These are phyloP conservation scores for Choloepus didactylus DNA, from an alignment of 2,797 vertebrate genomes.

Conservation along the genomic window DNA sequence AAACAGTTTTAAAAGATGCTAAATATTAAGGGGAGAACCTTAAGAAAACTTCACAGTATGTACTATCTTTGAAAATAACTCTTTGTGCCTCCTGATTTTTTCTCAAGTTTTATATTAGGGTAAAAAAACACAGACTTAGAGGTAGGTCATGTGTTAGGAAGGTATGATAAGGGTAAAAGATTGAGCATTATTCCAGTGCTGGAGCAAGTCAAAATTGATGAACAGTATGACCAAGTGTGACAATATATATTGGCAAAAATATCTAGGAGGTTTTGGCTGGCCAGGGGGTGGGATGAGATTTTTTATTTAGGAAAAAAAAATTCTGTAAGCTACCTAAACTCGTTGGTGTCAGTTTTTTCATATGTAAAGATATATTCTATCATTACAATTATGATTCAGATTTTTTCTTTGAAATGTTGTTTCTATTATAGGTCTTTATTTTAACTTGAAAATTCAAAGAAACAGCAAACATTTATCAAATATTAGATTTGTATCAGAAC, in stretches of 20 bases:
- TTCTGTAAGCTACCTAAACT: slow-evolving; percentile 22
- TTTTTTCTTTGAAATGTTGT: slow-evolving; percentile 35
- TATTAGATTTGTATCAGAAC: background rate
- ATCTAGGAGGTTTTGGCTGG: background rate
- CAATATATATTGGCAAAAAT: background rate
- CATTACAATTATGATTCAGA: slow-evolving; percentile 15
- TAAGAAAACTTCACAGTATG: slow-evolving; percentile 26
- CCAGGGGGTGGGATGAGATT: background rate
- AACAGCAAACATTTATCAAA: slow-evolving; percentile 11
- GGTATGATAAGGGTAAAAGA: background rate
- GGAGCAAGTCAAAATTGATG: background rate
- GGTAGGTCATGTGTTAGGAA: background rate
- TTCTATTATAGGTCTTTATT: slow-evolving; percentile 39
- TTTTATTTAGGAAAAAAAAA: background rate
- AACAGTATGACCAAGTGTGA: background rate
- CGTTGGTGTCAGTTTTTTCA: slow-evolving; percentile 35
- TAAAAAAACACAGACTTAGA: slow-evolving; percentile 11
- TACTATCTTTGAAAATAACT: background rate
- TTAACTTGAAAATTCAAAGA: slow-evolving; percentile 54
- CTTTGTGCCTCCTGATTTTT: background rate
- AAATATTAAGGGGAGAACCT: slow-evolving; percentile 19
- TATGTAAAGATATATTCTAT: slow-evolving; percentile 28
- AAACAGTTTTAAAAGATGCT: slow-evolving; percentile 47
- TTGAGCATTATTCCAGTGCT: background rate
- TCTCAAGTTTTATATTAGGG: background rate